phyloP scores from a whole-genome alignment of 2,797 vertebrate species.

The Rhyacichthys aspro region DNA sequence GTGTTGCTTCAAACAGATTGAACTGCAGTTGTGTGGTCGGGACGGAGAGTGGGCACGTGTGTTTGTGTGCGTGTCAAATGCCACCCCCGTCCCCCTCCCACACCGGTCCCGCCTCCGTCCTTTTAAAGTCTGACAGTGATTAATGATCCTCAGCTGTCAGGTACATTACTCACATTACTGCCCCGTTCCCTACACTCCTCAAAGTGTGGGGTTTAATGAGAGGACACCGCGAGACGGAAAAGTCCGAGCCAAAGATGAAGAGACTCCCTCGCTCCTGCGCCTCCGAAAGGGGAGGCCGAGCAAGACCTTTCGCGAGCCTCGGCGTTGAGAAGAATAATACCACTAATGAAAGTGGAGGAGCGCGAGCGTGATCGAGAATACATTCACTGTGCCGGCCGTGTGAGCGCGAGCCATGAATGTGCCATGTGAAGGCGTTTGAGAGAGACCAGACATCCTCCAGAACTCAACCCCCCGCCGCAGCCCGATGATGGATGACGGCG shows the following conservation, averaged over 20 bases:
- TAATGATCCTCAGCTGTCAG: conserved; percentile 83
- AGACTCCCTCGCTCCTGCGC: neutral
- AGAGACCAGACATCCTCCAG: conserved; percentile 73
- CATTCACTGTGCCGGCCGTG: conserved; percentile 46
- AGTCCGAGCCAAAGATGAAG: conserved; percentile 10
- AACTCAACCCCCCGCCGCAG: conserved; percentile 32
- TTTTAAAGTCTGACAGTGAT: conserved; percentile 80
- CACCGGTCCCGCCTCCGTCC: conserved; percentile 44
- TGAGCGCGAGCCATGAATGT: conserved; percentile 68
- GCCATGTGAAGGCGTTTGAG: conserved; percentile 73
- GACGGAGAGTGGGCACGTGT: conserved; percentile 19
- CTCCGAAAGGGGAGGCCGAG: conserved; percentile 20
- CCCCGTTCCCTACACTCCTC: conserved; percentile 18
- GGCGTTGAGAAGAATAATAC: conserved; percentile 70
- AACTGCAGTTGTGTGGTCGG: neutral
- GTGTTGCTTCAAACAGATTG: too few relatives aligned
- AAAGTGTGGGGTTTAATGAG: conserved; percentile 13
- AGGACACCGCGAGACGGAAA: conserved; percentile 3
- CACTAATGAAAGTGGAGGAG: conserved; percentile 68
- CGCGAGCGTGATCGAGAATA: conserved; percentile 61
- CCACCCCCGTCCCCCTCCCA: conserved; percentile 43
- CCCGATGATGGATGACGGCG: conserved; percentile 80
- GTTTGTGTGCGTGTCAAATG: conserved; percentile 46
- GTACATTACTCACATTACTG: conserved; percentile 72
- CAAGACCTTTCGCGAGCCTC: conserved; percentile 47